Evolutionary conservation across 1,140 invertebrate species (phyloP).

Genomic region (Brachionus plicatilis): DNA sequence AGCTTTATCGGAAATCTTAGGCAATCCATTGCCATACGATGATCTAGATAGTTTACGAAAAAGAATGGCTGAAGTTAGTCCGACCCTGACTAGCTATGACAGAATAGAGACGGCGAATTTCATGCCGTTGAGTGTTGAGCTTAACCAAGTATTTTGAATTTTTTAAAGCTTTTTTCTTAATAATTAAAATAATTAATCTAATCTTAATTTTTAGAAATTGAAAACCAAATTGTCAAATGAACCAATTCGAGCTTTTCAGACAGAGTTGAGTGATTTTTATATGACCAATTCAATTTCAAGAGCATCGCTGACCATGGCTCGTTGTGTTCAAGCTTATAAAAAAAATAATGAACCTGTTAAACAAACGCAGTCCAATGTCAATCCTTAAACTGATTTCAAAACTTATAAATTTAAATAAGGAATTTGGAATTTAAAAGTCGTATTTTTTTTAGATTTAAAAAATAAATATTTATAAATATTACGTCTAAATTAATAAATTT

Average conservation of each 20-base stretch:
- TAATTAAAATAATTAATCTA: background rate
- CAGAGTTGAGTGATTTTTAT: conserved; percentile 81
- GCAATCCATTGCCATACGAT: conserved; percentile 79
- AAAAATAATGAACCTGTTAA: conserved; percentile 12
- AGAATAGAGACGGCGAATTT: conserved; percentile 76
- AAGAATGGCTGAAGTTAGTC: conserved; percentile 76
- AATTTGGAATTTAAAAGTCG: background rate
- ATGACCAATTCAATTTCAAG: conserved; percentile 94
- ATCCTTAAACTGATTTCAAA: background rate
- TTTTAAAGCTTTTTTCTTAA: background rate
- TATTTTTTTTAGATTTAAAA: background rate
- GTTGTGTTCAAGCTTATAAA: conserved; percentile 76
- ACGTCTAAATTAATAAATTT: background rate
- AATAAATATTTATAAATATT: background rate
- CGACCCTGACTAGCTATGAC: conserved; percentile 77
- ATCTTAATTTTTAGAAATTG: background rate
- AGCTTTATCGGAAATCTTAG: conserved; percentile 72
- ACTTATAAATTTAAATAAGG: background rate
- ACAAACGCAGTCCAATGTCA: conserved; percentile 8
- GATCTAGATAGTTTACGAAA: conserved; percentile 73
- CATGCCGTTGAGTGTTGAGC: conserved; percentile 30
- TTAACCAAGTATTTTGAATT: background rate
- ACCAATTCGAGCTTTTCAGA: background rate
- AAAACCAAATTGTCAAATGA: background rate
- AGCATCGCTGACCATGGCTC: conserved; percentile 96